A percentile compares a stretch with the other conserved stretches of the same genome.
phyloP scores from a whole-genome alignment of 1,140 invertebrate species.

The Saccostrea cuccullata region DNA sequence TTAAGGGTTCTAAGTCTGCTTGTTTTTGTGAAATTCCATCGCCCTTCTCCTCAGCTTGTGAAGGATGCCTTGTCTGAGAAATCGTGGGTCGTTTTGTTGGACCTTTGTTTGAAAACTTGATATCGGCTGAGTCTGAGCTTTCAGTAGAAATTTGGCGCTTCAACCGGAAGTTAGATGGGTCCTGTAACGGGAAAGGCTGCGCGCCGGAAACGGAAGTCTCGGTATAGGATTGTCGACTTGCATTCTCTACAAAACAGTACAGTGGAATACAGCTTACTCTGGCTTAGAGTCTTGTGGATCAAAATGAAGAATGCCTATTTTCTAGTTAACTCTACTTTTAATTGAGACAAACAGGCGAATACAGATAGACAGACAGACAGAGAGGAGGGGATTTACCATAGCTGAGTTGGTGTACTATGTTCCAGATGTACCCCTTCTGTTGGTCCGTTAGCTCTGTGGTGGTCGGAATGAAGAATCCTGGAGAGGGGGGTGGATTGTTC shows the following conservation, averaged over 20 bases:
- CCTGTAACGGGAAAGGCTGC: slow-evolving; percentile 2
- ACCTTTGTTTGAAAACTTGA: slow-evolving; percentile 10
- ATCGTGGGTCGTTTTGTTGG: slow-evolving; percentile 10
- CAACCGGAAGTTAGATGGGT: slow-evolving; percentile 1
- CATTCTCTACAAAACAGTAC: not conserved
- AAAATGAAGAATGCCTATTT: too few species aligned
- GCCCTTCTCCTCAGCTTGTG: not conserved
- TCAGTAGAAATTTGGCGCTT: slow-evolving; percentile 25
- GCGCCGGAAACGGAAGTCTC: not conserved
- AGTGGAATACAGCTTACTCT: too few species aligned
- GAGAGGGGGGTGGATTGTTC: not conserved
- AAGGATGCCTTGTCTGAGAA: not conserved
- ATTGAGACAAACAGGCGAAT: too few species aligned
- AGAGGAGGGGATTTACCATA: not conserved
- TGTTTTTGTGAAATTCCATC: not conserved
- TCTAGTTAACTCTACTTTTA: too few species aligned
- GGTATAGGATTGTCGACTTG: not conserved
- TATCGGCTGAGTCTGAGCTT: not conserved
- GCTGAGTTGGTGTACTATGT: not conserved
- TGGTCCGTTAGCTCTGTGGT: not conserved
- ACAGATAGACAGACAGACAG: not conserved
- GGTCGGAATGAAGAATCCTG: not conserved
- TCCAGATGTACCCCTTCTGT: slow-evolving; percentile 3
- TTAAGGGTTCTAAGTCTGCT: not conserved
- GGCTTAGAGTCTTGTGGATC: too few species aligned